Evolutionary conservation across 2,113 vertebrate species (phyloP).

Genomic region (Mormyrus iriodes): DNA sequence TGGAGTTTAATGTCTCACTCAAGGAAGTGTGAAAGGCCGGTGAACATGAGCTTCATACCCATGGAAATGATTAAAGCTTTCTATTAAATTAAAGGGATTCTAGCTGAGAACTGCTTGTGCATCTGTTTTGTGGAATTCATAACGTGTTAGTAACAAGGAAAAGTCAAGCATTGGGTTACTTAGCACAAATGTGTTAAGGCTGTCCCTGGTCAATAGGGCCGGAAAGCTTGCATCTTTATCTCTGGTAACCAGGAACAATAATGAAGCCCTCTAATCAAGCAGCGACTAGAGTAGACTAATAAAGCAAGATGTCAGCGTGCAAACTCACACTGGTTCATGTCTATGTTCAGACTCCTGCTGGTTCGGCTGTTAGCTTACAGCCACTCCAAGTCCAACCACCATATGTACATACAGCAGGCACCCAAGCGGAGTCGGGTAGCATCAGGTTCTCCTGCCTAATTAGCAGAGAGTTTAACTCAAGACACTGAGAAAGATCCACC

Average conservation of each 20-base stretch:
- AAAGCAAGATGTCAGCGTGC: neutral
- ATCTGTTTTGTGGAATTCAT: neutral
- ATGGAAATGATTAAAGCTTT: neutral
- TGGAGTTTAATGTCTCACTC: too few species aligned
- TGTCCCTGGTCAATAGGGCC: neutral
- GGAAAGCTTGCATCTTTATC: neutral
- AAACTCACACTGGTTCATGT: neutral
- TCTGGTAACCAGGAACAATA: neutral
- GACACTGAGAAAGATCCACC: neutral
- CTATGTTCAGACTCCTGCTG: neutral
- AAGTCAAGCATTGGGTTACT: neutral
- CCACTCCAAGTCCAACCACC: neutral
- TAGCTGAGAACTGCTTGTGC: neutral
- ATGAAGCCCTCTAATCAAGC: neutral
- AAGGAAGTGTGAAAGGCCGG: too few species aligned
- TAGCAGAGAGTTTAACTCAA: neutral
- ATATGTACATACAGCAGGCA: neutral
- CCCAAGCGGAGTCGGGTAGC: neutral
- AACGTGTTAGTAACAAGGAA: neutral
- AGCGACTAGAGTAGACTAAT: neutral
- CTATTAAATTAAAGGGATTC: neutral
- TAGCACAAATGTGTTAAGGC: neutral
- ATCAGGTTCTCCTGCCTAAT: neutral
- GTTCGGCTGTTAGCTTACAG: neutral
- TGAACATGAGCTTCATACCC: neutral